phyloP scores from a whole-genome alignment of 1,140 invertebrate species.

The Heliconius eleuchia region DNA sequence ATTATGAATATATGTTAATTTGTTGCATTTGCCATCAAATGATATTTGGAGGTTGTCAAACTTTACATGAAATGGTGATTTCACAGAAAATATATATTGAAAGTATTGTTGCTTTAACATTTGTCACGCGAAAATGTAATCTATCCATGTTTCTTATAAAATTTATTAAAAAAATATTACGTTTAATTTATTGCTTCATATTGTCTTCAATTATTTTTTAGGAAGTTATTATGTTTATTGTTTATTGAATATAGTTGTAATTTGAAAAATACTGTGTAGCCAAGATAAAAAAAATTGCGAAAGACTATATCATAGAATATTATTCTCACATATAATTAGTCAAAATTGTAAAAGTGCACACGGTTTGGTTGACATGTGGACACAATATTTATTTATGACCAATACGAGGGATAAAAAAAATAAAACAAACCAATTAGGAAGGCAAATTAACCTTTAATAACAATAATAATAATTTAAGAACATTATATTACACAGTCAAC shows the following conservation, averaged over 20 bases:
- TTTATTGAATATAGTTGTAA: too few relatives aligned
- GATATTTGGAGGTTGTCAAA: not conserved
- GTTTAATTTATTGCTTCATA: not conserved
- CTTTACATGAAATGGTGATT: not conserved
- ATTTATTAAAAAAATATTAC: conserved; percentile 17
- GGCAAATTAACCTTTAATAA: conserved; percentile 72
- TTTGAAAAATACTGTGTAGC: too few relatives aligned
- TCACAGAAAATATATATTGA: not conserved
- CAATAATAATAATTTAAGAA: conserved; percentile 75
- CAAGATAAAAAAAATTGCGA: too few relatives aligned
- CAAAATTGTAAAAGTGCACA: too few relatives aligned
- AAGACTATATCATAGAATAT: too few relatives aligned
- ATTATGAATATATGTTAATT: not conserved
- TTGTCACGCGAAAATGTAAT: conserved; percentile 23
- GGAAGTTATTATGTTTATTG: too few relatives aligned
- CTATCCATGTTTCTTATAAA: conserved; percentile 29
- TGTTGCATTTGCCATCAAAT: not conserved
- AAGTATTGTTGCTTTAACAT: conserved; percentile 22
- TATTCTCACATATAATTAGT: too few relatives aligned
- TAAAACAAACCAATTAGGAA: conserved; percentile 53
- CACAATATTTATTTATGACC: not conserved
- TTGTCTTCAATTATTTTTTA: too few relatives aligned
- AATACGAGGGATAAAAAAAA: conserved; percentile 31
- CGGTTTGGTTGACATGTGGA: too few relatives aligned
- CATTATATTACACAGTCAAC: conserved; percentile 77